These are phyloP conservation scores for Pristionchus maxplancki DNA, from an alignment of 2,888 invertebrate species.

Conservation along the genomic window DNA sequence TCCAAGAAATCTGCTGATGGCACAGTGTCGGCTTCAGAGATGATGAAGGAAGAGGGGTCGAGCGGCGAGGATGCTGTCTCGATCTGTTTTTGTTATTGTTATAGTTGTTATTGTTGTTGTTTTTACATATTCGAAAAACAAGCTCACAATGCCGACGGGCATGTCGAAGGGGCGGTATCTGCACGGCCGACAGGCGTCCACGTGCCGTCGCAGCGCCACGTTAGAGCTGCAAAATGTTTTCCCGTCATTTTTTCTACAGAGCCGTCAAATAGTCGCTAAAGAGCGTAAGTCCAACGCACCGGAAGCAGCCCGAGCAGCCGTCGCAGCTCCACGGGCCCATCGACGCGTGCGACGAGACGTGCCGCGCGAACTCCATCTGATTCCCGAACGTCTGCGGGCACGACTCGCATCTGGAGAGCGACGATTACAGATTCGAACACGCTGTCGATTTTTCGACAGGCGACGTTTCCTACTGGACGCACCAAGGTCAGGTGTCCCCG, in stretches of 20 bases:
- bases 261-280: neutral
- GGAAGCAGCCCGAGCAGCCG: slow-evolving; percentile 59
- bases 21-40: slow-evolving; percentile 58
- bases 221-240: slow-evolving; percentile 58
- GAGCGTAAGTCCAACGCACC: neutral
- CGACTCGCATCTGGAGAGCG: slow-evolving; percentile 58
- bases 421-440: neutral
- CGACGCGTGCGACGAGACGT: slow-evolving; percentile 65
- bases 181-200: slow-evolving; percentile 72
- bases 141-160: slow-evolving; percentile 47
- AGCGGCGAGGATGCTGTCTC: slow-evolving; percentile 61
- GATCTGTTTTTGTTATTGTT: slow-evolving; percentile 62
- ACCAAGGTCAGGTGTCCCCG: slow-evolving; percentile 20
- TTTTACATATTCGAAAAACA: too few species aligned
- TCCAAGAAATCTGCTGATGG: neutral
- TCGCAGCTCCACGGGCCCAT: slow-evolving; percentile 69
- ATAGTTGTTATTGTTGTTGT: neutral
- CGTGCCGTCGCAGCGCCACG: slow-evolving; percentile 73
- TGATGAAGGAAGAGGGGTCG: slow-evolving; percentile 66
- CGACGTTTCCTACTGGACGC: neutral
- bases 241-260: neutral
- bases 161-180: slow-evolving; percentile 59
- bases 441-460: slow-evolving; percentile 26
- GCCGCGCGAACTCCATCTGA: slow-evolving; percentile 67
- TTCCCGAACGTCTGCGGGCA: slow-evolving; percentile 69